Evolutionary conservation across 2,888 invertebrate genomes (phyloP).

Genomic region (Idaea biselata): DNA sequence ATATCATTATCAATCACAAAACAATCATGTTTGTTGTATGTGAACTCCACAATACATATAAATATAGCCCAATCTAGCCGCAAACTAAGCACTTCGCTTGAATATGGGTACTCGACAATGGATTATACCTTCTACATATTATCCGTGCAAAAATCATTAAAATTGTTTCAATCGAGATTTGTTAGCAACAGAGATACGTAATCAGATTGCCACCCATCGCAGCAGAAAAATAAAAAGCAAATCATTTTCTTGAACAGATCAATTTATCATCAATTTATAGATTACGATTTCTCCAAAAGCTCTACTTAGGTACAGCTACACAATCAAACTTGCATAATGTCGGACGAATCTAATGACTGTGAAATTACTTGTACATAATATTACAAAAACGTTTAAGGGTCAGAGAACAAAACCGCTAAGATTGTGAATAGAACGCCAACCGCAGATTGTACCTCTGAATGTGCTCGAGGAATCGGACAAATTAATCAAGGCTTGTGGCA

Average conservation of each 20-base stretch:
- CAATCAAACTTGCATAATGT: not conserved
- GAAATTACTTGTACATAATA: not conserved
- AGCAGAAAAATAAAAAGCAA: not conserved
- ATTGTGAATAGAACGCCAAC: slow-evolving; percentile 6
- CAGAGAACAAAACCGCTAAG: slow-evolving; percentile 6
- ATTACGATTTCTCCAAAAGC: not conserved
- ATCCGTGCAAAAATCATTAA: too few relatives aligned
- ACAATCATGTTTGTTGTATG: too few relatives aligned
- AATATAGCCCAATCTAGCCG: too few relatives aligned
- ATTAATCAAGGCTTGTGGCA: not conserved
- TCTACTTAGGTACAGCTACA: not conserved
- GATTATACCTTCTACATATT: too few relatives aligned
- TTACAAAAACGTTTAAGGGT: not conserved
- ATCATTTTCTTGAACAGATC: not conserved
- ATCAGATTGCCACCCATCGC: not conserved
- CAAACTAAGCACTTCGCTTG: too few relatives aligned
- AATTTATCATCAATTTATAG: not conserved
- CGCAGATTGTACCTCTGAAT: slow-evolving; percentile 12
- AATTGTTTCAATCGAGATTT: too few relatives aligned
- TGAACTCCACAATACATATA: too few relatives aligned
- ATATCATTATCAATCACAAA: too few relatives aligned
- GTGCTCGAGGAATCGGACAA: not conserved
- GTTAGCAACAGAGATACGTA: too few relatives aligned
- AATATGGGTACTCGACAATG: too few relatives aligned
- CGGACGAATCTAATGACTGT: not conserved